Evolutionary conservation across 1,140 invertebrate species (phyloP), one percentile per base, ranked within the genome.

Genomic region (Eueides isabella): DNA sequence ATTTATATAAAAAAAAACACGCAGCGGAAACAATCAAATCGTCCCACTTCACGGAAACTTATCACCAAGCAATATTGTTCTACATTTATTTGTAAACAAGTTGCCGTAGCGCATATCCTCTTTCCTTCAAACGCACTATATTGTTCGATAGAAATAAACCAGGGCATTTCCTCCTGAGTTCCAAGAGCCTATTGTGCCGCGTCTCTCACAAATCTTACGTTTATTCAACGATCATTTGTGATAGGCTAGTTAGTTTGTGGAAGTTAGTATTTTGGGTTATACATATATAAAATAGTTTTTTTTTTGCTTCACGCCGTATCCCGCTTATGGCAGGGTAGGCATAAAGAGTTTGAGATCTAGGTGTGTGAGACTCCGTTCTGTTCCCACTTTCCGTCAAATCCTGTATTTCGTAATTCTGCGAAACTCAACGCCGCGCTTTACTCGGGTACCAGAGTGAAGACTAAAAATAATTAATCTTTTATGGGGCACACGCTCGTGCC

Each of bases 111-210:
- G 48, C 48, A 55, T 55, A 55, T 55, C 48, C 48, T 19, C 23
- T 55, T 55, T 55, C 48, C 48, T 55, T 23, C 48, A 23, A 55
- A 55, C 48, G 48, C 48, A 55, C 48, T 19, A 26, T 19, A 55
- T 55, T 55, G 48, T 55, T 55, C 48, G 26, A 55, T 55, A 26
- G 19, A 55, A 55, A 23, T 55, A 55, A 55, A 55, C 48, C 48
- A 55, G 48, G 48, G 48, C 48, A 55, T 55, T 55, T 55, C 48
- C 48, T 55, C 4, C 48, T 26, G 26, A 55, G 16, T 12, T 26
- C 19, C 48, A 26, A 55, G 48, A 55, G 48, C 19, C 41, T 55
- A 55, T 55, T 55, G 48, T 55, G 48, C 26, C 26, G 9, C 48
- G n/a, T 55, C 48, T 55, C 48, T 55, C 19, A 23, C 48, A 55